Percentiles rank a stretch among this genome's conserved stretches.
Conservation (phyloP, 2,113 vertebrate species). For the Heptranchias perlo region DNA sequence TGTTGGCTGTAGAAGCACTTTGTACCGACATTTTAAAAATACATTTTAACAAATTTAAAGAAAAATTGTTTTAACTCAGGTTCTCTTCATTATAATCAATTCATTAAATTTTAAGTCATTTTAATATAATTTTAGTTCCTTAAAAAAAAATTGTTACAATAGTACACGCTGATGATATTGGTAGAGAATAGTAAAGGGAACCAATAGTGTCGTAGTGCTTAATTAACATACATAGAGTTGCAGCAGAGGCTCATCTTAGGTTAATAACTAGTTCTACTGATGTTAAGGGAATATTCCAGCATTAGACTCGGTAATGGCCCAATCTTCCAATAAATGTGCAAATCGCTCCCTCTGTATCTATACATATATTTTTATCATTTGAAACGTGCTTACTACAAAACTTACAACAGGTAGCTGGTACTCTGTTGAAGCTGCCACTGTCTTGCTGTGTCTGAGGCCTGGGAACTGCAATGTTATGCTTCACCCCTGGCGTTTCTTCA, state of each 20-base stretch:
- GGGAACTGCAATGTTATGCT: too few relatives aligned
- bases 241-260: neutral
- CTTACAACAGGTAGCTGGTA: too few relatives aligned
- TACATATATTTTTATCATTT: neutral
- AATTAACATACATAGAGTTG: neutral
- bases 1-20: neutral
- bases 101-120: neutral
- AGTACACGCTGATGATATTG: neutral
- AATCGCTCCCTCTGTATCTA: neutral
- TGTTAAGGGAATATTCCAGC: neutral
- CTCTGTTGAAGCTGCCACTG: too few relatives aligned
- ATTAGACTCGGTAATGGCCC: neutral
- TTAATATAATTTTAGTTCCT: neutral
- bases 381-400: neutral
- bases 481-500: too few relatives aligned
- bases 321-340: neutral
- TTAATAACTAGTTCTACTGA: neutral
- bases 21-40: neutral
- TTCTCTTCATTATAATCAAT: neutral
- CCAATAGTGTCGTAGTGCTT: neutral
- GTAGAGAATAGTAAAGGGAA: neutral
- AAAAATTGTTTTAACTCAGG: neutral
- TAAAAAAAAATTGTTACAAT: neutral
- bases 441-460: too few relatives aligned
- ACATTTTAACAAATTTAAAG: neutral